A percentile compares a stretch with the other conserved stretches of the same genome.
Evolutionary conservation across 2,113 vertebrate genomes (phyloP).

Genomic region (Arothron firmamentum): DNA sequence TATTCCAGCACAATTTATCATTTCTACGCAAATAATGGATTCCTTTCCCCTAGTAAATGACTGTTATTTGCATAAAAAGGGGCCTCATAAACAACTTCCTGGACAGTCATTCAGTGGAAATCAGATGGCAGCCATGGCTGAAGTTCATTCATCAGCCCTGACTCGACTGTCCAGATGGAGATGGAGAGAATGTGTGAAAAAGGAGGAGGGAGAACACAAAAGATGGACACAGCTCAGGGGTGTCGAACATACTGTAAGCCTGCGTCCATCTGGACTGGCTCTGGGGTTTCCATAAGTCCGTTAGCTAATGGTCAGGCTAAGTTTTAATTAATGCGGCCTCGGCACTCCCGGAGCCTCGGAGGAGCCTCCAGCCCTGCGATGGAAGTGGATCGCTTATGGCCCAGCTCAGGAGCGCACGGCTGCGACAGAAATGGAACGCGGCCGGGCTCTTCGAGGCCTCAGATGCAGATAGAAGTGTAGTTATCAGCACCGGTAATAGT

Average conservation of each 20-base stretch:
- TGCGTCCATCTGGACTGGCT: constrained; percentile 21
- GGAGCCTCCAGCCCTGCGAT: constrained; percentile 44
- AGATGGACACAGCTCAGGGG: constrained; percentile 11
- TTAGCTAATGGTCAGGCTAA: constrained; percentile 45
- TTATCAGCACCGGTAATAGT: constrained; percentile 64
- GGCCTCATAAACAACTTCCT: neutral
- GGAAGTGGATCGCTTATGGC: constrained; percentile 34
- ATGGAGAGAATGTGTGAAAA: constrained; percentile 32
- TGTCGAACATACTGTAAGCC: constrained; percentile 6
- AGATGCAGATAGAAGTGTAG: constrained; percentile 38
- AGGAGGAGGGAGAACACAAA: constrained; percentile 22
- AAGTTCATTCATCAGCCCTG: constrained; percentile 31
- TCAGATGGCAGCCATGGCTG: constrained; percentile 20
- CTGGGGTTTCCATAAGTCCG: constrained; percentile 36
- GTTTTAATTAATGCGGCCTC: constrained; percentile 62
- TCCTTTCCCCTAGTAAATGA: constrained; percentile 12
- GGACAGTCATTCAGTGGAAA: constrained; percentile 20
- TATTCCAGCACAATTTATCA: constrained; percentile 25
- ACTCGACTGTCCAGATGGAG: constrained; percentile 41
- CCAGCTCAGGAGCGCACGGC: constrained; percentile 11
- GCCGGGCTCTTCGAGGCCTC: constrained; percentile 24
- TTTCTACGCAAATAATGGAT: constrained; percentile 23
- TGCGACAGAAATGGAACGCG: constrained; percentile 51
- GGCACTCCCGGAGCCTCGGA: constrained; percentile 35
- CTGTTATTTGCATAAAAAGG: constrained; percentile 36